Base-by-base conservation (phyloP, 1,140 invertebrate genomes). In the Leptonema lineaticorne region DNA sequence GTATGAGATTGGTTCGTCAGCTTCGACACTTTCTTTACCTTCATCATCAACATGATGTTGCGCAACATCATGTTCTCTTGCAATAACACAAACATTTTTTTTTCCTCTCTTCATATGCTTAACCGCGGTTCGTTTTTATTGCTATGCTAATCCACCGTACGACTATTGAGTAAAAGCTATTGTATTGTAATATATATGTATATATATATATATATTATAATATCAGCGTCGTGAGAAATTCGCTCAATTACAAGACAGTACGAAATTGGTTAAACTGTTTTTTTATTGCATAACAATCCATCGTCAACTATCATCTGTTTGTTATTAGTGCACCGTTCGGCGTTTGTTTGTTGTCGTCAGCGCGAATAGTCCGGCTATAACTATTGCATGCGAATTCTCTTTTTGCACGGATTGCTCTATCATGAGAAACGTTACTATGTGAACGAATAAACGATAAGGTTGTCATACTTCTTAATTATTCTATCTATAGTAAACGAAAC, bases 221-320 rank as follows among this genome's bases (percentile, higher is more conserved):
- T 6, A 48, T 48, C 46, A n/a, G 20, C 24, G 22, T 24, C 50
- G 50, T 53, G 50, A 53, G 50, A 53, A 53, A 26, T 53, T 14
- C 50, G 22, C 14, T n/a, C 50, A 53, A 53, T 53, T 53, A 26
- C 7, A n/a, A 41, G 11, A 41, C 37, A 41, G 37, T 14, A 16
- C 37, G 6, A n/a, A 7, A 24, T 48, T 48, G 46, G n/a, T 20
- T 18, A 48, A 48, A 48, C 46, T 7, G 16, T 24, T 48, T 48
- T 48, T 48, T 24, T 48, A 24, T 53, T 53, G 22, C 50, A 53
- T 53, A 53, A 53, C 50, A 26, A 53, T 53, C 27, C 50, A 53
- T 53, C 50, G 27, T 8, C 18, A n/a, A 26, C 46, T 6, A 3
- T 33, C 30, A 6, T 33, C 11, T 53, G 22, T 53, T 11, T 53